Base-by-base conservation (phyloP, 2,113 vertebrate genomes). In the Falcunculus frontatus region DNA sequence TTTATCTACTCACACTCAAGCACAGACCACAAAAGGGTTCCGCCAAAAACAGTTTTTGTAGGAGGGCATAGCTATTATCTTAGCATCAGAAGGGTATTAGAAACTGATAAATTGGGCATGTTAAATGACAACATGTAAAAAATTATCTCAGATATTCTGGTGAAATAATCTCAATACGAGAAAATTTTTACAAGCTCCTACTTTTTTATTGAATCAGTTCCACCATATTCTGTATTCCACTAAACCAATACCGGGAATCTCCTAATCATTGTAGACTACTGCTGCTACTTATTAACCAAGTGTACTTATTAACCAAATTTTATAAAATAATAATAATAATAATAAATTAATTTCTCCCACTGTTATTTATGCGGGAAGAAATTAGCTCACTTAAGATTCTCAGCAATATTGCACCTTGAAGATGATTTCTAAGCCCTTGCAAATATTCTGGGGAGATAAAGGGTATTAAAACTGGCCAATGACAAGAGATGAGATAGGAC, bases 401-500 rank as follows among this genome's bases (percentile, higher is more conserved):
- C 37, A 56, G 41, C 37, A 79, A 42, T 13, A 60, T 90, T 93
- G n/a, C 11, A 92, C 69, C 49, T 83, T 73, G n/a, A 46, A 79
- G 49, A 85, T 69, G 44, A 78, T 83, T 94, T 76, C 21, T 87
- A 93, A 96, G 53, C 41, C 67, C 50, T 91, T 53, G 33, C 70
- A 96, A 96, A 96, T 96, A 96, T 91, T 79, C 81, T 50, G 13
- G 37, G 17, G 74, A 76, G 62, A 95, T 72, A 94, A 87, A 93
- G 37, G 39, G 67, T 94, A 95, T 91, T 95, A 78, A 92, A 95
- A 75, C 49, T 76, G 49, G 23, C 53, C 87, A 93, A 78, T 84
- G 81, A 53, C 73, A 89, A 91, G 74, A 85, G 50, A 83, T 69
- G 55, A 91, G 84, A 73, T 82, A 62, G 81, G 46, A 76, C 41